Evolutionary conservation across 1,140 invertebrate genomes (phyloP).

Genomic region (Aphidius ervi): DNA sequence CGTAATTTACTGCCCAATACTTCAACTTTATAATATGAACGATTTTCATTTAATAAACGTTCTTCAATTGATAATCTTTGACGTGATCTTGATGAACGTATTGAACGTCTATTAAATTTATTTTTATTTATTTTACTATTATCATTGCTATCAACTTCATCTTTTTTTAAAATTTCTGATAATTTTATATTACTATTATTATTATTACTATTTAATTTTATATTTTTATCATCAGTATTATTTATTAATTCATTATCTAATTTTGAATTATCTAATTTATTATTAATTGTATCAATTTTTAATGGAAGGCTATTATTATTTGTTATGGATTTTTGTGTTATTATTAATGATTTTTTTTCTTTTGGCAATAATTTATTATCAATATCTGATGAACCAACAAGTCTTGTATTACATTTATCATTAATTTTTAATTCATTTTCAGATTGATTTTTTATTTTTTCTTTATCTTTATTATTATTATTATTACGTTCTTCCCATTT

Average conservation of each 20-base stretch:
- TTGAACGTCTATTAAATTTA: slow-evolving; percentile 33
- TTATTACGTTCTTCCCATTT: neutral
- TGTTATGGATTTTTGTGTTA: neutral
- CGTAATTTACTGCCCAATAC: slow-evolving; percentile 66
- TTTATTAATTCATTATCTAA: slow-evolving; percentile 4
- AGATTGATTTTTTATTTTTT: slow-evolving; percentile 1
- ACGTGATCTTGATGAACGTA: slow-evolving; percentile 38
- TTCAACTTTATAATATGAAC: slow-evolving; percentile 70
- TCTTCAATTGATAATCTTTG: slow-evolving; percentile 58
- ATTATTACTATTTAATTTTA: slow-evolving; percentile 18
- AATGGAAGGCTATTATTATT: neutral
- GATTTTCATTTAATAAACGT: slow-evolving; percentile 58
- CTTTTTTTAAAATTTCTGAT: slow-evolving; percentile 18
- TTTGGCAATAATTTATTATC: neutral
- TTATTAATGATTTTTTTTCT: slow-evolving; percentile 6
- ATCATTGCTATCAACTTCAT: neutral
- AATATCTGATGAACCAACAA: neutral
- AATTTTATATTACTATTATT: slow-evolving; percentile 7
- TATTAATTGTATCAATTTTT: too few relatives aligned
- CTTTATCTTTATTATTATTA: neutral
- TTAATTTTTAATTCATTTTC: slow-evolving; percentile 1
- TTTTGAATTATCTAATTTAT: neutral
- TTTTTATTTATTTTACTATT: slow-evolving; percentile 23
- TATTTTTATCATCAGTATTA: slow-evolving; percentile 9
- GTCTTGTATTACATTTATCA: neutral